Evolutionary conservation across 2,797 vertebrate species (phyloP).

Genomic region (Merluccius polli): DNA sequence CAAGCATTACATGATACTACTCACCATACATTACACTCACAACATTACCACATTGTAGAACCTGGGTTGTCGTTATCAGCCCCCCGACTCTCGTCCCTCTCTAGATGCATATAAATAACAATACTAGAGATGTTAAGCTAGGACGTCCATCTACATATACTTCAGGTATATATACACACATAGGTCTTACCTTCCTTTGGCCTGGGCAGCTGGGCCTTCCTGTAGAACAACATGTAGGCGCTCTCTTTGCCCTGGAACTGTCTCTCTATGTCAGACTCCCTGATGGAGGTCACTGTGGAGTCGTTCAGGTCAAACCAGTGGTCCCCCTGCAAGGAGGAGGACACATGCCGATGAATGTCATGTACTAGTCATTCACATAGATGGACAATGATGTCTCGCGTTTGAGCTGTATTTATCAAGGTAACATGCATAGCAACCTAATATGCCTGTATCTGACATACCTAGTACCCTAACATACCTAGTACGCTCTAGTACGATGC

Average conservation of each 20-base stretch:
- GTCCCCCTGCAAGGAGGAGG: constrained; percentile 46
- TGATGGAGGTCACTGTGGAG: constrained; percentile 84
- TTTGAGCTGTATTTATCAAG: no score
- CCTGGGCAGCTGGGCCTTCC: constrained; percentile 81
- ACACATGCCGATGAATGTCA: constrained; percentile 30
- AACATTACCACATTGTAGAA: not conserved
- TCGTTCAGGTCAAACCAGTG: constrained; percentile 98
- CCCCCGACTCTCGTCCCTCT: not conserved
- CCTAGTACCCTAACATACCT: not conserved
- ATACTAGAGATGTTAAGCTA: no score
- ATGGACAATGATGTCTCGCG: not conserved
- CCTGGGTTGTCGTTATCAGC: not conserved
- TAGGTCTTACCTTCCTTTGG: constrained; percentile 78
- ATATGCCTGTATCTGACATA: not conserved
- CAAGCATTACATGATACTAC: not conserved
- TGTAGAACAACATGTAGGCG: constrained; percentile 98
- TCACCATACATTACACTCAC: not conserved
- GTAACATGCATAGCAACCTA: not conserved
- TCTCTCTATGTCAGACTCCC: constrained; percentile 85
- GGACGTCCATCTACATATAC: no score
- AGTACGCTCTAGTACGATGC: not conserved
- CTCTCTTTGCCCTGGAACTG: constrained; percentile 98
- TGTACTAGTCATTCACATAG: constrained; percentile 36
- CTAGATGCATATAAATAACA: no score
- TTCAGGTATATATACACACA: not conserved